These are phyloP conservation scores for Varanus komodoensis DNA, from an alignment of 2,113 vertebrate species.

Conservation along the genomic window DNA sequence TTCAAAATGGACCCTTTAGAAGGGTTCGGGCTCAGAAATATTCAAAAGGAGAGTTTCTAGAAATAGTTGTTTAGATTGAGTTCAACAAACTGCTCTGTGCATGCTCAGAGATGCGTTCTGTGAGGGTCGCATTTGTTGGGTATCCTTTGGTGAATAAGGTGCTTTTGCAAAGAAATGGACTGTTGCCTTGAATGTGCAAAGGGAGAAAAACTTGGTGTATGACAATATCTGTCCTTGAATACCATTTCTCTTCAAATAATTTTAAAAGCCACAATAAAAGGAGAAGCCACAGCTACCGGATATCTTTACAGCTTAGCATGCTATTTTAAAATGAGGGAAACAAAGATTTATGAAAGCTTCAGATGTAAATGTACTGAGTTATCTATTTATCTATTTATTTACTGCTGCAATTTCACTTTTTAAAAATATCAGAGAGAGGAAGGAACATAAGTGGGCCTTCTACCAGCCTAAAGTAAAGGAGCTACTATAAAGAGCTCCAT, in stretches of 20 bases:
- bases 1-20: no score
- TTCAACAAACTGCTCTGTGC: no score
- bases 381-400: neutral
- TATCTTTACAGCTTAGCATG: neutral
- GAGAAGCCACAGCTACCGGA: neutral
- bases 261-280: neutral
- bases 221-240: no score
- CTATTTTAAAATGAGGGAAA: neutral
- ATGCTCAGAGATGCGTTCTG: no score
- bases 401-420: neutral
- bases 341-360: neutral
- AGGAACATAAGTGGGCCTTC: neutral
- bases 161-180: no score
- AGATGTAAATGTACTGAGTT: neutral
- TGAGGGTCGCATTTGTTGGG: no score
- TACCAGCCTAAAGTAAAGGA: neutral
- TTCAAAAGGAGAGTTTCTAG: no score
- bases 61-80: no score
- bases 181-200: no score
- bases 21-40: no score
- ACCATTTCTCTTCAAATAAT: neutral
- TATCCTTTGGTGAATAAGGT: no score
- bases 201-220: no score
- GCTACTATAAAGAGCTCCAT: neutral
- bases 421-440: neutral